Evolutionary conservation across 2,888 invertebrate species (phyloP), one percentile per base, ranked within the genome.

Genomic region (Dione vanillae): DNA sequence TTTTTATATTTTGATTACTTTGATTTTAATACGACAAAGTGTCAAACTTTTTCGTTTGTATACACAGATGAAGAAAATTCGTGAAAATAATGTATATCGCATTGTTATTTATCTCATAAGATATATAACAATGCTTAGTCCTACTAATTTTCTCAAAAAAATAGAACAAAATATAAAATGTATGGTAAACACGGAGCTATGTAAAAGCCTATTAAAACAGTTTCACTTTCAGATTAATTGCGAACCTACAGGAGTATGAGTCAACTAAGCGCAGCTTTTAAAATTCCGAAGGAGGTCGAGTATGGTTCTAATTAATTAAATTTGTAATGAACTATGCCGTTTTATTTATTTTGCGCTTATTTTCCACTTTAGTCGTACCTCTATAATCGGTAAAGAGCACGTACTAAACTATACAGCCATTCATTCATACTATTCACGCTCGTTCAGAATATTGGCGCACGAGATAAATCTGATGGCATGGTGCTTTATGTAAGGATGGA

Each of bases 251-350:
- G 47, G 20, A 52, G 47, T 62, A 62, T 61, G 43, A 70, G 54
- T 70, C 45, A 61, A 70, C 70, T 70, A 67, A 70, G 62, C 67
- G 56, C 52, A 45, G 62, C 47, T 62, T 70, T 69, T 54, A 69
- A 67, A 70, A 70, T 70, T 67, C 70, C 62, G 67, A 70, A 70
- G 40, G 67, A 64, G 70, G 70, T 67, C 67, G 70, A 70, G 70
- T 70, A 61, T 67, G 47, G 70, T 67, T 62, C 67, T 70, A 67
- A 70, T 70, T 70, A 70, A 70, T 70, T 67, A 66, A 70, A 67
- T 54, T 70, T 41, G 67, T 62, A 62, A 70, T 70, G 62, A 70
- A 62, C 47, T 70, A 67, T 67, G 67, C 67, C 67, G 56, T 67
- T 67, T 67, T 70, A 69, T 69, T 59, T 69, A 70, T 70, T 70